Evolutionary conservation across 1,140 invertebrate species (phyloP).

Genomic region (Nephila pilipes): DNA sequence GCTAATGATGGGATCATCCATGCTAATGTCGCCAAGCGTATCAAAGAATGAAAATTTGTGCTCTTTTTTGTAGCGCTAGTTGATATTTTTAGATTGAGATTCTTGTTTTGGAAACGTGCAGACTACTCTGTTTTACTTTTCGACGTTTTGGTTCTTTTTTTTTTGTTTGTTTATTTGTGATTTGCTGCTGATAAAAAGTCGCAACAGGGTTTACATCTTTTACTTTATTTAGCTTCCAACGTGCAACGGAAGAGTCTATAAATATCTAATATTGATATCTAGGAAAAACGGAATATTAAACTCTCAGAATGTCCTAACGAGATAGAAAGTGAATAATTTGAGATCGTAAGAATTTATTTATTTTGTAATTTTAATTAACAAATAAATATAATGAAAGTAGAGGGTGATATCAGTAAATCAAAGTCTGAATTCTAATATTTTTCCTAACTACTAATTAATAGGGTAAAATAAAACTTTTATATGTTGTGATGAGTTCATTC

Average conservation of each 20-base stretch:
- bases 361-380: too few species aligned
- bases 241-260: neutral
- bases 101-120: conserved; percentile 4
- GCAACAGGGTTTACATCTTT: conserved; percentile 1
- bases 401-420: too few species aligned
- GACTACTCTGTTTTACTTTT: conserved; percentile 23
- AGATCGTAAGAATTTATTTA: too few species aligned
- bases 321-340: neutral
- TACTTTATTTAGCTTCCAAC: conserved; percentile 1
- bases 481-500: too few species aligned
- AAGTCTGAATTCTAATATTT: too few species aligned
- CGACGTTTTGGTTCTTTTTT: neutral
- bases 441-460: too few species aligned
- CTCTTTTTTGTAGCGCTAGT: neutral
- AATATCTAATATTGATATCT: neutral
- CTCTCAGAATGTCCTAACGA: neutral
- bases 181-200: conserved; percentile 7
- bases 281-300: neutral
- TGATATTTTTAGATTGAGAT: conserved; percentile 38
- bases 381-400: too few species aligned
- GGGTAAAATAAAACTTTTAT: too few species aligned
- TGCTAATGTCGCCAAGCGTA: conserved; percentile 29
- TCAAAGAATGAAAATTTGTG: conserved; percentile 3
- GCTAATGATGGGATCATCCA: conserved; percentile 9
- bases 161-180: conserved; percentile 21